Base-by-base conservation (phyloP, 1,140 invertebrate species). In the Aphis craccivora region DNA sequence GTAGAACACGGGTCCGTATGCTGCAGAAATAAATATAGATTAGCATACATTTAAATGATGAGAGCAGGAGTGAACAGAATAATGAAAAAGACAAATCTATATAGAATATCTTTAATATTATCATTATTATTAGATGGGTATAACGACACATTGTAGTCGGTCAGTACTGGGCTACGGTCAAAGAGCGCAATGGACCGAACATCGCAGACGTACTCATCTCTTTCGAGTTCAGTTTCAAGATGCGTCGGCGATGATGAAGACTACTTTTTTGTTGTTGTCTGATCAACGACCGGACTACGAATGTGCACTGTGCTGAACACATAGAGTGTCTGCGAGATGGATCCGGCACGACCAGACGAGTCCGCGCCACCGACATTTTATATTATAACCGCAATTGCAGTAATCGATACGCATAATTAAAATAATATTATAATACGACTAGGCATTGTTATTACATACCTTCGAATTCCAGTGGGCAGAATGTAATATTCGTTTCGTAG, bases 1-100 rank as follows among this genome's bases (percentile, higher is more conserved):
- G 35, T 93, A 93, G 14, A 93, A 93, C 4, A 93, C 22, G 4
- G 67, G 91, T n/a, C 91, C 91, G 91, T 93, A 93, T 4, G 91
- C 91, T 93, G 35, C n/a, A 43, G 45, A 93, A 93, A 93, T 30
- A 83, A 6, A 91, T n/a, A 35, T 37, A 4, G 5, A 67, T 18
- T 67, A 67, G 14, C 60, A 67, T 67, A 14, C 6, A n/a, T n/a
- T 11, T 30, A 30, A n/a, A n/a, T n/a, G 30, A n/a, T 67, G 60
- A 67, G 30, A n/a, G 30, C 60, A 67, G n/a, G 14, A n/a, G 30
- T 67, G 60, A 14, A 67, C 11, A 67, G 9, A 67, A 67, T n/a
- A 67, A 18, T 67, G 30, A 67, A 67, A 67, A 67, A 67, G n/a
- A 8, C 60, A 67, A 67, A 5, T 67, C 4, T 60, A 67, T 67